Evolutionary conservation across 2,113 vertebrate genomes (phyloP).

Genomic region (Drymodes brunneopygia): DNA sequence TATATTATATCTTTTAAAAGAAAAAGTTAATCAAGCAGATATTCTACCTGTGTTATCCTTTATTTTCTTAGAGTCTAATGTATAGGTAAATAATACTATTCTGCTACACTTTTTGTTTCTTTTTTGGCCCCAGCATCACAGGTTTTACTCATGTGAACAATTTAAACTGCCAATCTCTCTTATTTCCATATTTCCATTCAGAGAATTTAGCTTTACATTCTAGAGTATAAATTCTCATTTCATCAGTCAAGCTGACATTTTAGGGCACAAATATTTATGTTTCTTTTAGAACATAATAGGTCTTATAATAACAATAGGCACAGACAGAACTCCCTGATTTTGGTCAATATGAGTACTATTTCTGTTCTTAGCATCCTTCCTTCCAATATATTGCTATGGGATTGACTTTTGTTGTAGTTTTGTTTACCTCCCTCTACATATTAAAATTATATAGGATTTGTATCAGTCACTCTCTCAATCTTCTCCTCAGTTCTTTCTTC

Average conservation of each 20-base stretch:
- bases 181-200: not conserved
- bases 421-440: not conserved
- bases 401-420: not conserved
- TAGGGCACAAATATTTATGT: not conserved
- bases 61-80: not conserved
- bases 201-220: not conserved
- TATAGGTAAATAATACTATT: not conserved
- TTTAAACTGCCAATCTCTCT: not conserved
- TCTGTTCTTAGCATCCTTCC: not conserved
- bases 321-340: not conserved
- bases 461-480: not conserved
- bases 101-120: not conserved
- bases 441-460: not conserved
- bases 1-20: not conserved
- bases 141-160: not conserved
- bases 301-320: not conserved
- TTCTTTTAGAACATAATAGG: not conserved
- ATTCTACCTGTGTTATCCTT: not conserved
- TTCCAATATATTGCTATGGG: not conserved
- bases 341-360: not conserved
- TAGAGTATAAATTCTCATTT: not conserved
- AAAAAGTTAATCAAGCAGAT: not conserved
- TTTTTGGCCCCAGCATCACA: accelerated
- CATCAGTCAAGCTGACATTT: not conserved
- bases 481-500: not conserved